These are phyloP conservation scores for Sinopyrophorus schimmeli DNA, from an alignment of 2,888 invertebrate species.

Conservation along the genomic window DNA sequence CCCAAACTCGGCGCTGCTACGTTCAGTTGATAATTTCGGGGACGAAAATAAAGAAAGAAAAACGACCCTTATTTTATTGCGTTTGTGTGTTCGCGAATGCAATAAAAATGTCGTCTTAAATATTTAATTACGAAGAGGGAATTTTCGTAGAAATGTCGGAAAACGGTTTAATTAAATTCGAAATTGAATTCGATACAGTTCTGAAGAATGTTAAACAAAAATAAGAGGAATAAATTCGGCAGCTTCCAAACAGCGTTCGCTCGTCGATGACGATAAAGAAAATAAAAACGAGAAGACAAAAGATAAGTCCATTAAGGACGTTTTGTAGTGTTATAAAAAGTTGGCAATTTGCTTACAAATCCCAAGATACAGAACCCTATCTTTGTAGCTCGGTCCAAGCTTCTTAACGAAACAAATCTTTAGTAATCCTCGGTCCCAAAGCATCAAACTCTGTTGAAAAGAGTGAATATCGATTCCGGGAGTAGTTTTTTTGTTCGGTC, in stretches of 20 bases:
- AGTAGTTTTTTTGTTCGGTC: slow-evolving; percentile 13
- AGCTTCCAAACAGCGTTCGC: not conserved
- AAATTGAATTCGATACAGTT: too few species aligned
- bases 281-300: slow-evolving; percentile 1
- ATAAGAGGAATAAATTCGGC: too few species aligned
- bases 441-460: not conserved
- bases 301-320: slow-evolving; percentile 7
- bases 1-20: too few species aligned
- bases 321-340: slow-evolving; percentile 8
- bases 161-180: too few species aligned
- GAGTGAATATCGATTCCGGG: slow-evolving; percentile 9
- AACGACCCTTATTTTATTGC: too few species aligned
- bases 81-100: too few species aligned
- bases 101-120: too few species aligned
- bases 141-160: too few species aligned
- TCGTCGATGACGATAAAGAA: not conserved
- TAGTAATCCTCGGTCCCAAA: slow-evolving; percentile 14
- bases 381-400: slow-evolving; percentile 4
- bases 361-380: slow-evolving; percentile 1
- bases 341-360: slow-evolving; percentile 11
- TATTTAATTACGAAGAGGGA: too few species aligned
- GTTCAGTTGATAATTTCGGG: too few species aligned
- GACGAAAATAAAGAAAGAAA: too few species aligned
- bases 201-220: too few species aligned
- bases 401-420: slow-evolving; percentile 16